Base-by-base conservation (phyloP, 2,113 vertebrate species). In the Eptesicus fuscus region DNA sequence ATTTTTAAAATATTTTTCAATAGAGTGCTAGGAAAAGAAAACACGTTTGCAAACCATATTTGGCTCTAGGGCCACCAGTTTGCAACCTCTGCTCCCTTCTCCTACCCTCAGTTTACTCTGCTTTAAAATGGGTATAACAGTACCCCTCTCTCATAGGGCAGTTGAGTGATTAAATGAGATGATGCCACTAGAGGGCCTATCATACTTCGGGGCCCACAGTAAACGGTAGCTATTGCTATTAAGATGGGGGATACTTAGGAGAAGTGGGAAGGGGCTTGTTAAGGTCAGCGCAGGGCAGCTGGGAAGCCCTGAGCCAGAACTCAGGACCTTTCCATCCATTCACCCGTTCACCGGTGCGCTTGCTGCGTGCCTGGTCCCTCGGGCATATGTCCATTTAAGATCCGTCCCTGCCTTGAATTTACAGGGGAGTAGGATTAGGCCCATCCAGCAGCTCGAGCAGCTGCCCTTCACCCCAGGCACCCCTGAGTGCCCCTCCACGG, bases 121-220 rank as follows among this genome's bases (percentile, higher is more conserved):
- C 49, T 83, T 69, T 59, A 37, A 71, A 91, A 49, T 70, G 87
- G 79, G n/a, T 61, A 2, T 47, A n/a, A 11, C 61, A 63, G 47
- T 0, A 16, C 30, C 40, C 49, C 10, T 56, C 23, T 65, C 87
- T 20, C 56, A 18, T 0, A 53, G 56, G 40, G 42, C 69, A 5
- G 32, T 13, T 32, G 53, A 44, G 20, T 35, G 74, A 4, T n/a
- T 28, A 53, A 32, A 73, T 4, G 4, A 67, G 22, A 35, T 8
- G n/a, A 28, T 25, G 25, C 63, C 28, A 11, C 10, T 8, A 16
- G n/a, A n/a, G 67, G n/a, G 59, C 11, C 56, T n/a, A 1, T 11
- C 9, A 0, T 2, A 0, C 2, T 0, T 3, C 9, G 2, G 17
- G 18, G 49, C 42, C 51, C 61, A 32, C 67, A 5, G 59, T 4